Percentiles rank a stretch among this genome's conserved stretches.
phyloP scores from a whole-genome alignment of 2,888 invertebrate genomes.

The Alcis repandata region DNA sequence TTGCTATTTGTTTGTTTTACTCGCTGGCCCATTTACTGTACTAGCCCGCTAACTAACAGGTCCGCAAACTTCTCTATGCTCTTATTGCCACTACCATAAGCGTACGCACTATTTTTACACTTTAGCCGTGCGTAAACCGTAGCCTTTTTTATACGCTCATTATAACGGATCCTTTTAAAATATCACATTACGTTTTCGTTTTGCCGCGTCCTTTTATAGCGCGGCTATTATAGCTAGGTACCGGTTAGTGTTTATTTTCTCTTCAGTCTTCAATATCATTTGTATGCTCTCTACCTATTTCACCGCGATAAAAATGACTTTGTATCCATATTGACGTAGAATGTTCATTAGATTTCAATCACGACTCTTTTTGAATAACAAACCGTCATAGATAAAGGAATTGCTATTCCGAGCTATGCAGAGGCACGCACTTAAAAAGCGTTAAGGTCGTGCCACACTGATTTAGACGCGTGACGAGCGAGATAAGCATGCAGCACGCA shows the following conservation, averaged over 20 bases:
- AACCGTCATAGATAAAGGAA: conserved; percentile 41
- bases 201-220: conserved; percentile 38
- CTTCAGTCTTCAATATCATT: conserved; percentile 14
- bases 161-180: conserved; percentile 55
- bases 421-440: conserved; percentile 59
- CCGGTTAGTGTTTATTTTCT: conserved; percentile 40
- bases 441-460: conserved; percentile 64
- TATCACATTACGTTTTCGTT: conserved; percentile 48
- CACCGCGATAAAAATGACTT: conserved; percentile 7
- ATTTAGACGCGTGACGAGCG: conserved; percentile 69
- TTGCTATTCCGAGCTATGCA: conserved; percentile 51
- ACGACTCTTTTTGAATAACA: conserved; percentile 38
- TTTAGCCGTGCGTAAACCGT: conserved; percentile 39
- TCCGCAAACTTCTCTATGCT: conserved; percentile 46
- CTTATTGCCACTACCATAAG: conserved; percentile 54
- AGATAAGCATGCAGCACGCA: conserved; percentile 55
- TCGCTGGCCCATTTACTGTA: conserved; percentile 64
- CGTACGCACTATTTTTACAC: conserved; percentile 48
- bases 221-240: conserved; percentile 28
- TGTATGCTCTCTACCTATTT: conserved; percentile 17
- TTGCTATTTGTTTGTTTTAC: conserved; percentile 63
- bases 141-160: conserved; percentile 43
- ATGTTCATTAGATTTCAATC: conserved; percentile 41
- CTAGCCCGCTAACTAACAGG: conserved; percentile 55
- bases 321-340: conserved; percentile 24